Base-by-base conservation (phyloP, 1,140 invertebrate genomes). In the Elysia chlorotica region DNA sequence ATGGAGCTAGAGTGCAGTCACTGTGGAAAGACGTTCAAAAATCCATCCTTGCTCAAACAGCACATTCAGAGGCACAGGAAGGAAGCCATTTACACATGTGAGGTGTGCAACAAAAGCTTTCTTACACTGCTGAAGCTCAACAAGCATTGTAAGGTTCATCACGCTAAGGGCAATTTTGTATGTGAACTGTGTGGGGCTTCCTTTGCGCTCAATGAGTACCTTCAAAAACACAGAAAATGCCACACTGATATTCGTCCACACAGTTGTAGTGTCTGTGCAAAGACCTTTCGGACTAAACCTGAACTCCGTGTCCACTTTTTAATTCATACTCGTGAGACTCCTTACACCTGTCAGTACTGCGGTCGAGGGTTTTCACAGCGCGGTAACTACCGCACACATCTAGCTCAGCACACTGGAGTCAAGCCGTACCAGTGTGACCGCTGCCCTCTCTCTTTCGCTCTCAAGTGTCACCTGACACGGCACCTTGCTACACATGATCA, bases 141-240 rank as follows among this genome's bases (percentile, higher is more conserved):
- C 59, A 71, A 71, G 30, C 69, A 71, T 35, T 25, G 59, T 21
- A 71, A 71, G 36, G 69, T 71, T 21, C 69, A 71, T 25, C 69
- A 71, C 59, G 33, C n/a, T n/a, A 33, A 21, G 10, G 57, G 38
- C 6, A 61, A 71, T 30, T 71, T 71, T 71, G 59, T 63, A 2
- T 71, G 69, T 71, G 69, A 71, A 14, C 30, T 71, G 35, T 71
- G 69, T 63, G 69, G 69, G 1, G 63, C 63, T 36, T 62, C 69
- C 25, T 71, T 71, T 71, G 69, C 69, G 4, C 59, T 62, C 2
- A 71, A 71, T 48, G 69, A 71, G 37, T 71, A 71, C 30, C 54
- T 71, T 17, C 69, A 62, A 25, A 71, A 63, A n/a, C 69, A 71
- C 59, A 62, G 48, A 48, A 35, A 38, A 0, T 71, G 57, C 38